Percentiles rank a stretch among this genome's conserved stretches.
These are phyloP conservation scores for Plestiodon gilberti DNA, from an alignment of 2,113 vertebrate genomes.

Conservation along the genomic window DNA sequence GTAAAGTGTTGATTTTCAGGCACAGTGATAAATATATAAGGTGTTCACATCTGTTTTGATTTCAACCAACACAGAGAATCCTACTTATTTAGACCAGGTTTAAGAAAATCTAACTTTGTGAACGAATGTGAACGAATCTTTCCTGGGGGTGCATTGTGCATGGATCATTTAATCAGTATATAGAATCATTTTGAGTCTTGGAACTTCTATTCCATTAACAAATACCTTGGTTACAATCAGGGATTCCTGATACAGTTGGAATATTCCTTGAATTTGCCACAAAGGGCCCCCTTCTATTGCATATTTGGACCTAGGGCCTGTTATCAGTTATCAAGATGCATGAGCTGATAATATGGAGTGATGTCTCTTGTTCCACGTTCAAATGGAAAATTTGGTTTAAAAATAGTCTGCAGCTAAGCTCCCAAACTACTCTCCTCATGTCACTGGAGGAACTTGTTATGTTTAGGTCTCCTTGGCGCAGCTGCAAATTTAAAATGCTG, in stretches of 20 bases:
- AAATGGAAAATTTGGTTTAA: constrained; percentile 13
- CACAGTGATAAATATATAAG: too few relatives aligned
- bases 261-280: not conserved
- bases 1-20: not conserved
- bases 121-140: not conserved
- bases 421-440: not conserved
- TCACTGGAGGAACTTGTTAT: not conserved
- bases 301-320: not conserved
- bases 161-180: not conserved
- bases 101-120: not conserved
- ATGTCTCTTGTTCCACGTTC: constrained; percentile 11
- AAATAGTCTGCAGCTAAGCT: not conserved
- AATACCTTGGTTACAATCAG: not conserved
- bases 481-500: constrained; percentile 28
- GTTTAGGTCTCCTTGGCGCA: constrained; percentile 4
- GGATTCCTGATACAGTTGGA: not conserved
- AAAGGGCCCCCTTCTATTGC: not conserved
- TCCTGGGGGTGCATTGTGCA: not conserved
- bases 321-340: not conserved
- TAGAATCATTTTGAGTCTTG: not conserved
- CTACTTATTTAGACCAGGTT: not conserved
- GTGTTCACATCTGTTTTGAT: not conserved
- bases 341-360: not conserved
- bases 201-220: not conserved
- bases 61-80: not conserved